A percentile compares a stretch with the other conserved stretches of the same genome.
Evolutionary conservation across 2,113 vertebrate genomes (phyloP).

Genomic region (Barnardius zonarius): DNA sequence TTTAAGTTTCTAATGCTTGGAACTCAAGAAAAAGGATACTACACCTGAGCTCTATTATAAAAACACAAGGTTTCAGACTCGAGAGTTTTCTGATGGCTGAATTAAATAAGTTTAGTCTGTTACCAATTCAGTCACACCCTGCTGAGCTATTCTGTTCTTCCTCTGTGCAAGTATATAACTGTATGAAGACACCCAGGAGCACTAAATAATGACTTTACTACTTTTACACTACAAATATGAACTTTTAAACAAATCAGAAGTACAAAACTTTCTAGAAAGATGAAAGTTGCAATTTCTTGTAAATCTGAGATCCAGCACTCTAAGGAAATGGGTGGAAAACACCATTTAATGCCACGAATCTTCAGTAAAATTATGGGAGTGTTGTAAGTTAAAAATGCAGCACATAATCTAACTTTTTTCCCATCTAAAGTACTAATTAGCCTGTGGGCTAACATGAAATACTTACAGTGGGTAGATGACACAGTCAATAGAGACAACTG

Average conservation of each 20-base stretch:
- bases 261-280: neutral
- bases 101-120: neutral
- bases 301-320: neutral
- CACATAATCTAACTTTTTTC: neutral
- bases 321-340: neutral
- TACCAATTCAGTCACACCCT: neutral
- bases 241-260: neutral
- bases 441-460: neutral
- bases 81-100: neutral
- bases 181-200: neutral
- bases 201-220: neutral
- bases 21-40: neutral
- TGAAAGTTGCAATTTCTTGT: neutral
- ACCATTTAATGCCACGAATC: neutral
- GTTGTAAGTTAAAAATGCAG: neutral
- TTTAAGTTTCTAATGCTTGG: neutral
- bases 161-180: neutral
- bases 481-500: neutral
- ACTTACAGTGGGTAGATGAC: neutral
- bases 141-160: neutral
- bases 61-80: neutral
- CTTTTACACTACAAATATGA: neutral
- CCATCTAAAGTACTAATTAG: neutral
- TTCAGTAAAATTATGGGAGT: neutral
- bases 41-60: neutral